These are phyloP conservation scores for Lutjanus erythropterus DNA, from an alignment of 2,113 vertebrate genomes.

Conservation along the genomic window DNA sequence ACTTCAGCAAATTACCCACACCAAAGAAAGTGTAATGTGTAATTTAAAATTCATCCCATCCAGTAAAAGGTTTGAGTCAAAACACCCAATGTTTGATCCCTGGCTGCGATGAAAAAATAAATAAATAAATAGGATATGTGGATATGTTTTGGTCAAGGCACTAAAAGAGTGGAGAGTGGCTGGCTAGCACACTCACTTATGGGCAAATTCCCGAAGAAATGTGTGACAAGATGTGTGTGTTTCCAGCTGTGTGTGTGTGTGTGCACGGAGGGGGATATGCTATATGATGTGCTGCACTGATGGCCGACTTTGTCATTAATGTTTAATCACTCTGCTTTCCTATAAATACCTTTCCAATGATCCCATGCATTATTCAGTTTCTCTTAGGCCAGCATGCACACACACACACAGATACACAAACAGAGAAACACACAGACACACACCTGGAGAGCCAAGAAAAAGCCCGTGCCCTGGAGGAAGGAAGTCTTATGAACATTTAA, in stretches of 20 bases:
- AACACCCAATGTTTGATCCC: not conserved
- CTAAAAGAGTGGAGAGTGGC: constrained; percentile 44
- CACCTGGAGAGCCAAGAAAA: constrained; percentile 57
- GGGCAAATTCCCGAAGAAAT: constrained; percentile 39
- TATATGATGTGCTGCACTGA: constrained; percentile 71
- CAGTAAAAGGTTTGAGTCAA: not conserved
- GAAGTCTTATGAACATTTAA: constrained; percentile 60
- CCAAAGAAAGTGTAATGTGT: not conserved
- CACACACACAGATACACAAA: constrained; percentile 34
- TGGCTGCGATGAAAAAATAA: not conserved
- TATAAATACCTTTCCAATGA: constrained; percentile 85
- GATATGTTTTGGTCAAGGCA: constrained; percentile 27
- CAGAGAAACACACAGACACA: constrained; percentile 42
- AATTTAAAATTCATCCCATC: not conserved
- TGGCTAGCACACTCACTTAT: constrained; percentile 22
- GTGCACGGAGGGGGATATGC: constrained; percentile 13
- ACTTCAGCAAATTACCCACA: constrained; percentile 26
- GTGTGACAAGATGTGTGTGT: constrained; percentile 5
- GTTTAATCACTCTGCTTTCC: constrained; percentile 78
- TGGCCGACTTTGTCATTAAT: constrained; percentile 79
- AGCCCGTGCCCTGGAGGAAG: constrained; percentile 18
- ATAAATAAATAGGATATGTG: not conserved
- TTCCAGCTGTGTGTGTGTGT: not conserved
- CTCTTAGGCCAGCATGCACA: constrained; percentile 52
- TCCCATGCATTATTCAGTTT: constrained; percentile 82